Evolutionary conservation across 2,113 vertebrate species (phyloP).

Genomic region (Eudyptes chrysolophus): DNA sequence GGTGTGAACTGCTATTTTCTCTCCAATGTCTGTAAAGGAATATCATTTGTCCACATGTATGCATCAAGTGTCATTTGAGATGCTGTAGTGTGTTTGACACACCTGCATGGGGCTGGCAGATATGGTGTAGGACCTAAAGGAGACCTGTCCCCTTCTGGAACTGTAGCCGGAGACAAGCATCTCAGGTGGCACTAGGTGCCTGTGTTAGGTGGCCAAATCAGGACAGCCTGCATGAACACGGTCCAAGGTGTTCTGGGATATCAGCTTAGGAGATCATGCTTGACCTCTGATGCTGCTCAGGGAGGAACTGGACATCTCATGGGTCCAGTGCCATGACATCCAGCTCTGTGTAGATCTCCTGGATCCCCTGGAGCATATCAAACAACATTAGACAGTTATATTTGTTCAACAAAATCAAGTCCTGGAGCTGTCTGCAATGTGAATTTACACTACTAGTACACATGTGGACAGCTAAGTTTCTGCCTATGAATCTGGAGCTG

Average conservation of each 20-base stretch:
- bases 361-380: not conserved
- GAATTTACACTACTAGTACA: not conserved
- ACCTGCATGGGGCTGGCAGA: not conserved
- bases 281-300: not conserved
- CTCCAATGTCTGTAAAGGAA: not conserved
- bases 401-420: not conserved
- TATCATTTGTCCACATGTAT: fast-evolving
- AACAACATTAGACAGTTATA: not conserved
- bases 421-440: not conserved
- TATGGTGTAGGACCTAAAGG: not conserved
- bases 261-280: not conserved
- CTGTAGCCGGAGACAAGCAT: not conserved
- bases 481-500: not conserved
- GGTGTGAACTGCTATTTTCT: not conserved
- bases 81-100: not conserved
- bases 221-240: not conserved
- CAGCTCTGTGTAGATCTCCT: not conserved
- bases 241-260: not conserved
- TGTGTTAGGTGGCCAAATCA: not conserved
- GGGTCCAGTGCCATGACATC: not conserved
- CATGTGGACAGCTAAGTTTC: not conserved
- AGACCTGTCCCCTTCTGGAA: not conserved
- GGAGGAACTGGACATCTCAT: not conserved
- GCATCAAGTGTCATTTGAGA: not conserved
- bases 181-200: not conserved